A percentile compares a stretch with the other conserved stretches of the same genome.
phyloP scores from a whole-genome alignment of 2,888 invertebrate species.

The Liodrosophila aerea region DNA sequence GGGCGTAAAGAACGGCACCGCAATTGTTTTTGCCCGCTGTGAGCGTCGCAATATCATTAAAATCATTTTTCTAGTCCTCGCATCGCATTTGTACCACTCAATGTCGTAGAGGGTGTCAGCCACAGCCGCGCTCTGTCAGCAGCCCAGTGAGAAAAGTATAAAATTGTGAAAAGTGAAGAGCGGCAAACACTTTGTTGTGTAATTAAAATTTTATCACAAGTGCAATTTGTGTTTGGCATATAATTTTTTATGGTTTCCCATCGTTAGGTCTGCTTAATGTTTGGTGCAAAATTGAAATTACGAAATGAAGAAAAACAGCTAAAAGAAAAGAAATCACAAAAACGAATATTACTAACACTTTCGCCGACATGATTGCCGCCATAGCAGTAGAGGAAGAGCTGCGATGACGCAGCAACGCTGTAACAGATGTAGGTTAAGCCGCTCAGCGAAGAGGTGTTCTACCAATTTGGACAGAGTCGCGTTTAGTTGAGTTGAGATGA shows the following conservation, averaged over 20 bases:
- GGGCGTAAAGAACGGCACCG: constrained; percentile 80
- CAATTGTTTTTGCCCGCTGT: constrained; percentile 75
- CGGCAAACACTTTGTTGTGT: constrained; percentile 54
- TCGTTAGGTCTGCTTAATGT: constrained; percentile 38
- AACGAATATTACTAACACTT: constrained; percentile 70
- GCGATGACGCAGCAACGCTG: constrained; percentile 75
- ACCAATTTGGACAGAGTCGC: constrained; percentile 5
- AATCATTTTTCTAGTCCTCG: constrained; percentile 78
- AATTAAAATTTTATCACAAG: constrained; percentile 74
- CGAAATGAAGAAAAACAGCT: constrained; percentile 33
- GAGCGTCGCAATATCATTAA: constrained; percentile 80
- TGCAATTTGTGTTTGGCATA: constrained; percentile 63
- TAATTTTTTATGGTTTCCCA: constrained; percentile 53
- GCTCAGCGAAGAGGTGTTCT: constrained; percentile 79
- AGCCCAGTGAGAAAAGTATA: background rate
- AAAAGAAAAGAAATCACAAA: too few relatives aligned
- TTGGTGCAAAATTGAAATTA: constrained; percentile 60
- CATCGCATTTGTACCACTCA: constrained; percentile 81
- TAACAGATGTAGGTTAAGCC: constrained; percentile 78
- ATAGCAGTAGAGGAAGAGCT: constrained; percentile 79
- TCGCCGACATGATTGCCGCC: constrained; percentile 79
- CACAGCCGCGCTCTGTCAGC: constrained; percentile 73
- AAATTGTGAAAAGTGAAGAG: constrained; percentile 5
- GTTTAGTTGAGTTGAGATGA: background rate
- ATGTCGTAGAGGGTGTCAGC: constrained; percentile 76